Evolutionary conservation across 30 jellyfish, hydroid and myxozoan genomes (phyloP), one percentile per base, ranked within the genome.

Genomic region (Clytia hemisphaerica): DNA sequence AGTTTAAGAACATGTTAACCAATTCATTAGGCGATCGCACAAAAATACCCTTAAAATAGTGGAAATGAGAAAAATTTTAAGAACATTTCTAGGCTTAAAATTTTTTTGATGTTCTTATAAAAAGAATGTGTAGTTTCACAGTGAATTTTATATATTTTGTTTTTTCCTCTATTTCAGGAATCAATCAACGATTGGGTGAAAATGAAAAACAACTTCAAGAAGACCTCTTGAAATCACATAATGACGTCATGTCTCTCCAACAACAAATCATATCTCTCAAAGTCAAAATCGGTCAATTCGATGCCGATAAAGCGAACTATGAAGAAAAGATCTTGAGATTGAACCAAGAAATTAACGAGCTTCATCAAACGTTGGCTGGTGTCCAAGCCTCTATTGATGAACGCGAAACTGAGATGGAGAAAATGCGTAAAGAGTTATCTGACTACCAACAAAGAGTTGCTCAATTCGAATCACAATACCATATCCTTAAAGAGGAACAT

Each of bases 171-270:
- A n/a, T n/a, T n/a, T 50, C 65, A 50, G 26, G 30, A n/a, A 67
- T 40, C 24, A 75, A 80, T 58, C 84, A 72, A 40, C 88, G 97
- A 48, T 57, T 80, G 69, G 83, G 66, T 26, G 97, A 88, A 4
- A 74, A 93, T 5, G 97, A 88, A 67, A 68, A 89, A 46, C 93
- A 88, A 38, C 85, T 88, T 68, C 95, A 83, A 18, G 94, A 80
- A 18, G 95, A 88, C 32, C 73, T 84, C 18, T 33, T 88, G 72
- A 62, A 53, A 66, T 54, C 79, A n/a, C 95, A 81, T 63, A 88
- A 88, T 38, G 80, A 79, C 18, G 62, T 80, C 26, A 72, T 93
- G 2, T 80, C 67, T 42, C 32, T 89, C 5, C 62, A 53, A 22
- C 97, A 88, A 38, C 77, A 89, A 22, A 73, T 80, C 15, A 62